These are phyloP conservation scores for Cephus cinctus DNA, from an alignment of 1,140 invertebrate species.

Conservation along the genomic window DNA sequence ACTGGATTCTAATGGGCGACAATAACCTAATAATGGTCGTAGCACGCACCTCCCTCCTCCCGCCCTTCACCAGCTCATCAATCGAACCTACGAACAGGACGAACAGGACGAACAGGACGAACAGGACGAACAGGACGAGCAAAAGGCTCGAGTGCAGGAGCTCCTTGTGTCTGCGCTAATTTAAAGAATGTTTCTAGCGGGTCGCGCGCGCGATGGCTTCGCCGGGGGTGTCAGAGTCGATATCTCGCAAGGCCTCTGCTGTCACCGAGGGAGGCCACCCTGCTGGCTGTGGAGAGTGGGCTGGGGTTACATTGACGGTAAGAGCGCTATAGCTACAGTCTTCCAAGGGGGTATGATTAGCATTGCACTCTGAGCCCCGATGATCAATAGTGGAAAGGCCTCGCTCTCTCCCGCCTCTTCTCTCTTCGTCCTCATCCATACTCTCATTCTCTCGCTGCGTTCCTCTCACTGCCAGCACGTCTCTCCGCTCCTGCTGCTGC, in stretches of 20 bases:
- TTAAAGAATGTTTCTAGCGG: neutral
- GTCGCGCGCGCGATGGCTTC: neutral
- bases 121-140: too few relatives aligned
- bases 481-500: constrained; percentile 17
- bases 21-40: too few relatives aligned
- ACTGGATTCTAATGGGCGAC: too few relatives aligned
- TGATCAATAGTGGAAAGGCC: constrained; percentile 58
- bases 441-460: constrained; percentile 51
- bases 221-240: constrained; percentile 50
- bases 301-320: neutral
- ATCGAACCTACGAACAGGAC: too few relatives aligned
- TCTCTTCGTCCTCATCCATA: constrained; percentile 39
- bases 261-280: constrained; percentile 37
- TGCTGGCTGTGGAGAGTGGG: constrained; percentile 2
- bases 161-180: neutral
- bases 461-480: constrained; percentile 31
- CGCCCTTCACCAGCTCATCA: too few relatives aligned
- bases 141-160: too few relatives aligned
- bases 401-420: constrained; percentile 16
- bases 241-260: constrained; percentile 50
- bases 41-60: too few relatives aligned
- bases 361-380: constrained; percentile 57
- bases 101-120: too few relatives aligned
- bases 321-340: constrained; percentile 29
- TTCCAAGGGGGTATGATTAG: constrained; percentile 52